Conservation (phyloP, 1,140 invertebrate genomes). For the Artemia franciscana region DNA sequence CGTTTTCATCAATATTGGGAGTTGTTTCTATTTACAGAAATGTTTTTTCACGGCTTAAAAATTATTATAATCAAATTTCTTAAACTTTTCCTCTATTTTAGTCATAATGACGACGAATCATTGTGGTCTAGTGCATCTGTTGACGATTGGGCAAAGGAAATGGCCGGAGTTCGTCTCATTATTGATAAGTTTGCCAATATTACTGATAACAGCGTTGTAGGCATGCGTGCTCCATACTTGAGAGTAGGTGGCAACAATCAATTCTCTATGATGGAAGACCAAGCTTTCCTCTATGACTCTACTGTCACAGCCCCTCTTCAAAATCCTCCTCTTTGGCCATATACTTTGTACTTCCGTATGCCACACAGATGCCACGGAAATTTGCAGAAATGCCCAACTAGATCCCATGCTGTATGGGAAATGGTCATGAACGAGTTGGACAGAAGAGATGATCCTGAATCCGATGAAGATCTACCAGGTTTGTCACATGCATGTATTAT, state of each 20-base stretch:
- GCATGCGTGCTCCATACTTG: conserved; percentile 74
- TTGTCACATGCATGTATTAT: no score
- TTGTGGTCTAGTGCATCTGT: conserved; percentile 84
- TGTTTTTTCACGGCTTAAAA: no score
- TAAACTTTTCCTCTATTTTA: conserved; percentile 19
- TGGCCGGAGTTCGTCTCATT: conserved; percentile 82
- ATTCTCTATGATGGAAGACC: conserved; percentile 94
- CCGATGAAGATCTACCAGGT: conserved; percentile 66
- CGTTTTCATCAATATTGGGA: no score
- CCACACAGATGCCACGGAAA: conserved; percentile 83
- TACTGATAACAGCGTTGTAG: conserved; percentile 79
- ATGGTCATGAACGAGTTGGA: conserved; percentile 95
- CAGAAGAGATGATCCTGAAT: conserved; percentile 65
- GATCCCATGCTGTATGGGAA: conserved; percentile 82
- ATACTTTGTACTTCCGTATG: conserved; percentile 93
- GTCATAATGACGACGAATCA: conserved; percentile 71
- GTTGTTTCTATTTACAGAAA: no score
- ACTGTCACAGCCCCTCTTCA: conserved; percentile 78
- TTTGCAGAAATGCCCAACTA: conserved; percentile 70
- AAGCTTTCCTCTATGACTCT: conserved; percentile 83
- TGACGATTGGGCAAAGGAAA: conserved; percentile 87
- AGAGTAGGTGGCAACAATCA: conserved; percentile 85
- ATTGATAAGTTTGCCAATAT: conserved; percentile 77
- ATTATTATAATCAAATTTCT: no score
- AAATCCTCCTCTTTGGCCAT: conserved; percentile 83